These are phyloP conservation scores for Copidosoma aretas DNA, from an alignment of 2,888 invertebrate species.

Conservation along the genomic window DNA sequence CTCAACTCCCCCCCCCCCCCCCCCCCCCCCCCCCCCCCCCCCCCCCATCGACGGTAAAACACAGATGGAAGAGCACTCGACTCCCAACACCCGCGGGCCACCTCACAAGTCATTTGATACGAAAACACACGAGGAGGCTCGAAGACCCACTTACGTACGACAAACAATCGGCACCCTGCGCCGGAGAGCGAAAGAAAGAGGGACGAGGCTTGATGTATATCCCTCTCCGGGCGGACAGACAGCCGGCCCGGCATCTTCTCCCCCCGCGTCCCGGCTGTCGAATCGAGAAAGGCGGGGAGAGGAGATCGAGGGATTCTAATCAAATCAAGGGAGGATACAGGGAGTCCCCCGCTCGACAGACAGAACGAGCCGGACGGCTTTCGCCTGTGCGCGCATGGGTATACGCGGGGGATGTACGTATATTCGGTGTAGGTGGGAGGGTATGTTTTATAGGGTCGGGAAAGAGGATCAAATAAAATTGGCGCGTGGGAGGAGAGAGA, in stretches of 20 bases:
- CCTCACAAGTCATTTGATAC: constrained; percentile 24
- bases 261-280: constrained; percentile 9
- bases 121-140: constrained; percentile 20
- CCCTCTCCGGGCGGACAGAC: too few species aligned
- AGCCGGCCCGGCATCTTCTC: neutral
- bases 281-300: too few species aligned
- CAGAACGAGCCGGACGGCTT: neutral
- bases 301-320: constrained; percentile 28
- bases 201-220: too few species aligned
- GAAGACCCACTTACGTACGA: constrained; percentile 10
- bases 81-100: neutral
- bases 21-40: too few species aligned
- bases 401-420: too few species aligned
- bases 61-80: neutral
- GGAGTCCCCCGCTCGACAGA: constrained; percentile 29
- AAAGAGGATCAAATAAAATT: constrained; percentile 46
- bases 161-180: constrained; percentile 10
- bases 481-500: constrained; percentile 41
- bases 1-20: too few species aligned
- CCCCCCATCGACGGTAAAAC: too few species aligned
- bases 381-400: neutral
- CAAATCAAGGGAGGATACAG: constrained; percentile 43
- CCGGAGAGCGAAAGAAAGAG: neutral
- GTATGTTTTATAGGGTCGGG: too few species aligned
- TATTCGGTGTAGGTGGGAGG: neutral